Conservation (phyloP, 2,797 vertebrate species). For the Gorsachius magnificus region DNA sequence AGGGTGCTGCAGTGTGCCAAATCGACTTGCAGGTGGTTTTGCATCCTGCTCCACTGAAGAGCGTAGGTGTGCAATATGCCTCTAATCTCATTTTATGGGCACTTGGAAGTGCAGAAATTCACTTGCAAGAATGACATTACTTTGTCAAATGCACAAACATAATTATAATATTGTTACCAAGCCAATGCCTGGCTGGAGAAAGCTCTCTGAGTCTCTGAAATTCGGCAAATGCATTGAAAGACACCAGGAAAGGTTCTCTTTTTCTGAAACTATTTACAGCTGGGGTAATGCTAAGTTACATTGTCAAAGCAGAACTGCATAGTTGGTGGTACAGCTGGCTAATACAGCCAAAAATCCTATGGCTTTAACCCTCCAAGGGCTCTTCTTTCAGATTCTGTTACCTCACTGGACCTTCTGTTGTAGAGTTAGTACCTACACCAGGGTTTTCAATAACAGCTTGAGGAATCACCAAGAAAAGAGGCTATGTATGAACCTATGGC, state of each 20-base stretch:
- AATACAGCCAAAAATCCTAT: not conserved
- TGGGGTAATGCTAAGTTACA: not conserved
- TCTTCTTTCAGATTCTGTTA: not conserved
- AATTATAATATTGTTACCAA: not conserved
- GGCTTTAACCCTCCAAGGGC: not conserved
- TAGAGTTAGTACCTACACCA: not conserved
- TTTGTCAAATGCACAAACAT: not conserved
- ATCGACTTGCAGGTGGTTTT: not conserved
- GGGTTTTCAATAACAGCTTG: not conserved
- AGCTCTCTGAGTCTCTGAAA: not conserved
- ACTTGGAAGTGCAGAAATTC: not conserved
- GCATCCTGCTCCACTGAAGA: not conserved
- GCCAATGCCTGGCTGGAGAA: not conserved
- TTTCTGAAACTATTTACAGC: not conserved
- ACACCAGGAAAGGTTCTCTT: not conserved
- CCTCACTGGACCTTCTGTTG: not conserved
- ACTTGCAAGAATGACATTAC: not conserved
- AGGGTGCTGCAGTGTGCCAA: fast-evolving
- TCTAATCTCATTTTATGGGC: not conserved
- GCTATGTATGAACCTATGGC: not conserved
- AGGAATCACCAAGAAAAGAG: not conserved
- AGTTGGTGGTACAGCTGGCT: not conserved
- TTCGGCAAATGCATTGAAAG: not conserved
- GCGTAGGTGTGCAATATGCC: not conserved
- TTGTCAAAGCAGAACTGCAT: not conserved